Conservation (phyloP, 2,888 invertebrate species). For the Myathropa florea region DNA sequence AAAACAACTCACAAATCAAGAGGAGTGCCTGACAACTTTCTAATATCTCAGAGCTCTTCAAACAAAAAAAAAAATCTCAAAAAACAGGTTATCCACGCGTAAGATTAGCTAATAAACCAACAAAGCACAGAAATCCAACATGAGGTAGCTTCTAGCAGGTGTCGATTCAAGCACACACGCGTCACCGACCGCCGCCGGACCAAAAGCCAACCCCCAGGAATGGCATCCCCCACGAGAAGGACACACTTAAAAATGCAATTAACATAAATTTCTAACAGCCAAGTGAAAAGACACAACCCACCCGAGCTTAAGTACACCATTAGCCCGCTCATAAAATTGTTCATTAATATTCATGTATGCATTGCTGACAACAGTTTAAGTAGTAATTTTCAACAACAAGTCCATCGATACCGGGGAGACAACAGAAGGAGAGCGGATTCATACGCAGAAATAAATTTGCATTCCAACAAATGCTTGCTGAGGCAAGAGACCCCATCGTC, state of each 20-base stretch:
- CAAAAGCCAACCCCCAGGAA: background rate
- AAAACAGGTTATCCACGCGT: background rate
- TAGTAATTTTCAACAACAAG: conserved; percentile 7
- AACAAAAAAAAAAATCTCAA: background rate
- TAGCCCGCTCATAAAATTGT: conserved; percentile 15
- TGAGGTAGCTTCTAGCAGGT: background rate
- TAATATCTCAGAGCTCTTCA: background rate
- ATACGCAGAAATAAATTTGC: background rate
- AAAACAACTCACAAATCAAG: background rate
- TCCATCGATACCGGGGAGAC: background rate
- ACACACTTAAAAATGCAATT: conserved; percentile 2
- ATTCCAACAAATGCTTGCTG: background rate
- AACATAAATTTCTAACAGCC: background rate
- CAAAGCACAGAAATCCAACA: background rate
- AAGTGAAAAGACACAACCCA: background rate
- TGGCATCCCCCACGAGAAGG: background rate
- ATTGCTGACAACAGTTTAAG: conserved; percentile 35
- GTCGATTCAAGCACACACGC: background rate
- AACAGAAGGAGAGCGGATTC: background rate
- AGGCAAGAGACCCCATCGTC: background rate
- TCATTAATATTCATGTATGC: conserved; percentile 48
- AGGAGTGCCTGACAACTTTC: conserved; percentile 12
- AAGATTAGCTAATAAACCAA: background rate
- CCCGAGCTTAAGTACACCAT: conserved; percentile 21
- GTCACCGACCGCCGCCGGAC: too few relatives aligned